phyloP scores from a whole-genome alignment of 2,797 vertebrate genomes.

The Bovichtus diacanthus region DNA sequence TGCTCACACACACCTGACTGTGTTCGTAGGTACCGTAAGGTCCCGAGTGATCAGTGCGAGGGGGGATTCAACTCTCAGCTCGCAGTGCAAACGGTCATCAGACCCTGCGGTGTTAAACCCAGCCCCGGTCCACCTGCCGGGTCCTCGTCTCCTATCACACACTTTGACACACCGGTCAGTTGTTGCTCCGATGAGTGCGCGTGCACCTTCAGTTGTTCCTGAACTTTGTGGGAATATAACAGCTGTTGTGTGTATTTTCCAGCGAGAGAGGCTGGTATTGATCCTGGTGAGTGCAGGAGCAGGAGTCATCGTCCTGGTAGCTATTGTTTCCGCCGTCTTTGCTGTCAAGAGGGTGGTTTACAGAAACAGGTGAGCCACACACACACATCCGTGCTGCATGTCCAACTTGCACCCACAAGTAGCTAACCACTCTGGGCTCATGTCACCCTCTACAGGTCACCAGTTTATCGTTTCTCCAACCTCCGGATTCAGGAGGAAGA shows the following conservation, averaged over 20 bases:
- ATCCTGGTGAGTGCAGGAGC: slow-evolving; percentile 79
- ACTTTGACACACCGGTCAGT: slow-evolving; percentile 80
- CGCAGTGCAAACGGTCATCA: slow-evolving; percentile 59
- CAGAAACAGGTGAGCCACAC: slow-evolving; percentile 72
- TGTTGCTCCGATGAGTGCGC: neutral
- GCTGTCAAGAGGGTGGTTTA: slow-evolving; percentile 74
- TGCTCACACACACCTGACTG: neutral
- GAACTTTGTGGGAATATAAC: neutral
- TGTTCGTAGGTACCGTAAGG: slow-evolving; percentile 84
- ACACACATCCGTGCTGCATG: neutral
- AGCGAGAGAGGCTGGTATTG: slow-evolving; percentile 81
- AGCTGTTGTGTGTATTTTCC: slow-evolving; percentile 32
- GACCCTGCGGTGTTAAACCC: slow-evolving; percentile 75
- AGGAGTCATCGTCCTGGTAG: slow-evolving; percentile 70
- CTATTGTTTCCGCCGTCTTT: slow-evolving; percentile 60
- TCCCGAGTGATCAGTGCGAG: slow-evolving; percentile 84
- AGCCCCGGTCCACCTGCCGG: slow-evolving; percentile 47
- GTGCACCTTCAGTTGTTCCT: neutral
- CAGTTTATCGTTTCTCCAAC: slow-evolving; percentile 83
- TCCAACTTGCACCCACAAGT: rapidly evolving
- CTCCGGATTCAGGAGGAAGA: slow-evolving; percentile 81
- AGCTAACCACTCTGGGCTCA: slow-evolving; percentile 1
- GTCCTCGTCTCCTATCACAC: slow-evolving; percentile 41
- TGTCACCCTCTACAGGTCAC: slow-evolving; percentile 67
- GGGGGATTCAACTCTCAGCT: slow-evolving; percentile 81